Conservation (phyloP, 2,888 invertebrate genomes). For the Coelopa pilipes region DNA sequence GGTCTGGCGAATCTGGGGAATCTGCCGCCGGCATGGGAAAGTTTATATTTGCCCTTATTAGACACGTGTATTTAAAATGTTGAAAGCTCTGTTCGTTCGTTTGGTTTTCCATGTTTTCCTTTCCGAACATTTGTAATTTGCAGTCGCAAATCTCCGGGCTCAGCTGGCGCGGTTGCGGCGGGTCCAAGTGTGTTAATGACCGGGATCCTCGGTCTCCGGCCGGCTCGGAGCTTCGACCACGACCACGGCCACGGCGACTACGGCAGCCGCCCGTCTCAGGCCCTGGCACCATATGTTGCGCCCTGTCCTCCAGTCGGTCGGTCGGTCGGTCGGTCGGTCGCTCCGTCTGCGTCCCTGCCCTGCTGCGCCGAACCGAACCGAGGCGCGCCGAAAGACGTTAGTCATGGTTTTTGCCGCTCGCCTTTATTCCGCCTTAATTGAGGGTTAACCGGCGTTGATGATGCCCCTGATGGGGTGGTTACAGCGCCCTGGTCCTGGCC, state of each 20-base stretch:
- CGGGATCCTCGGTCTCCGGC: slow-evolving; percentile 40
- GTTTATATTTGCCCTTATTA: too few species aligned
- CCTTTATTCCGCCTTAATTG: slow-evolving; percentile 64
- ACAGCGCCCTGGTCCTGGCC: slow-evolving; percentile 21
- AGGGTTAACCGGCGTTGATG: slow-evolving; percentile 65
- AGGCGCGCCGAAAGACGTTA: slow-evolving; percentile 58
- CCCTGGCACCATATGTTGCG: slow-evolving; percentile 38
- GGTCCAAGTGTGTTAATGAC: slow-evolving; percentile 52
- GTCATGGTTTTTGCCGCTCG: slow-evolving; percentile 55
- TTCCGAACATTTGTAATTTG: too few species aligned
- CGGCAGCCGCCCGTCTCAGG: neutral
- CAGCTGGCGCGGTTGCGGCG: slow-evolving; percentile 30
- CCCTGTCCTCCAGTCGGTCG: too few species aligned
- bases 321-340: neutral
- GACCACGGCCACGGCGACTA: slow-evolving; percentile 12
- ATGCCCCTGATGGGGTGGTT: slow-evolving; percentile 60
- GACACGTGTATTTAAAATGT: too few species aligned
- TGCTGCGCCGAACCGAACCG: slow-evolving; percentile 1
- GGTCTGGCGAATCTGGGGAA: too few species aligned
- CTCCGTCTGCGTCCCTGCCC: neutral
- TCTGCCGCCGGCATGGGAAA: too few species aligned
- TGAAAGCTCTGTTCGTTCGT: too few species aligned
- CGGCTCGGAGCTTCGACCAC: slow-evolving; percentile 47
- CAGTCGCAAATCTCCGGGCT: too few species aligned
- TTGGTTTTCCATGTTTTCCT: too few species aligned